Evolutionary conservation across 2,888 invertebrate genomes (phyloP).

Genomic region (Parnassius glacialis): DNA sequence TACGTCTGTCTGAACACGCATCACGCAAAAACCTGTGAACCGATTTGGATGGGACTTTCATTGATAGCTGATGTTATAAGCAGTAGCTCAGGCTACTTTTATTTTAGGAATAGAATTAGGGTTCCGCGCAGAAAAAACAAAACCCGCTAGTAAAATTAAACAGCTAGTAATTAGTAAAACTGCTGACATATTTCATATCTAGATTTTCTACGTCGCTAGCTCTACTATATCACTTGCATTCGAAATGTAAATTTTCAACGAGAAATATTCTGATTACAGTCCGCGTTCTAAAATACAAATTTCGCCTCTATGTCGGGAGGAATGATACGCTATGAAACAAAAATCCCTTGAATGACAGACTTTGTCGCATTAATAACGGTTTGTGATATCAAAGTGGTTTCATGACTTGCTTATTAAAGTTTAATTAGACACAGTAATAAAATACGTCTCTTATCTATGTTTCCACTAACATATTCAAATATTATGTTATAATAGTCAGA

Average conservation of each 20-base stretch:
- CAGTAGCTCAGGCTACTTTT: too few species aligned
- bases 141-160: neutral
- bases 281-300: constrained; percentile 15
- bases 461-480: neutral
- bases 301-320: constrained; percentile 12
- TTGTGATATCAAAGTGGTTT: constrained; percentile 23
- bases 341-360: constrained; percentile 13
- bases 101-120: too few species aligned
- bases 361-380: constrained; percentile 26
- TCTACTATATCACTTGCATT: constrained; percentile 26
- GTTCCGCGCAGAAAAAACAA: too few species aligned
- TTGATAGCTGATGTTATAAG: too few species aligned
- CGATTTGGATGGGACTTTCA: too few species aligned
- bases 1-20: too few species aligned
- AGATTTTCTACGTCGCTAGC: constrained; percentile 26
- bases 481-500: neutral
- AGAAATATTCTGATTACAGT: constrained; percentile 18
- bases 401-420: constrained; percentile 25
- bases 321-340: neutral
- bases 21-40: too few species aligned
- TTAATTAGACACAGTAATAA: constrained; percentile 25
- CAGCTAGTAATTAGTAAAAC: constrained; percentile 10
- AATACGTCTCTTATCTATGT: constrained; percentile 17
- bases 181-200: constrained; percentile 13
- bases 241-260: constrained; percentile 25